A percentile compares a stretch with the other conserved stretches of the same genome.
These are phyloP conservation scores for Acropora tenuis DNA, from an alignment of 64 coral and sea anemone genomes.

Conservation along the genomic window DNA sequence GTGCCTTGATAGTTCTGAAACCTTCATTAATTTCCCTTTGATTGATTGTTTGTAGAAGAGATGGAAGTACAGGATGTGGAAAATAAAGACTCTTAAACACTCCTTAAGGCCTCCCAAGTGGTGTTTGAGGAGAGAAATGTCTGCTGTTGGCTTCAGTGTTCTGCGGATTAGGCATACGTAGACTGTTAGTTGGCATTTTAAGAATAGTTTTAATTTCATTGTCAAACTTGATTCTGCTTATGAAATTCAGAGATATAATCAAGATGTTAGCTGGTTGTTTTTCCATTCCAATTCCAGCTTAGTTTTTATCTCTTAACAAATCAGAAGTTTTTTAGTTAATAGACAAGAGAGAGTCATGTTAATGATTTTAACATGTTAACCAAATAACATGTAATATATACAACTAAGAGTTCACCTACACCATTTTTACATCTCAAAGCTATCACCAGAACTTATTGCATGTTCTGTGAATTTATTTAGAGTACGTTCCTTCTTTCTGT, in stretches of 20 bases:
- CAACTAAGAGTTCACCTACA: too few relatives aligned
- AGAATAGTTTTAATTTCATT: neutral
- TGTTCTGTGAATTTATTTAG: too few relatives aligned
- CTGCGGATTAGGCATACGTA: neutral
- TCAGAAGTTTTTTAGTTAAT: too few relatives aligned
- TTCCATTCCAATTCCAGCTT: too few relatives aligned
- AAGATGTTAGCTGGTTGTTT: neutral
- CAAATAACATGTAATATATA: too few relatives aligned
- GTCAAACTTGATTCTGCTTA: neutral
- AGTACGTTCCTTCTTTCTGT: too few relatives aligned
- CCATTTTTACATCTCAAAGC: too few relatives aligned
- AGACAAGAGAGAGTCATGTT: too few relatives aligned
- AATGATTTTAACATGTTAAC: too few relatives aligned
- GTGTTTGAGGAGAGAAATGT: neutral
- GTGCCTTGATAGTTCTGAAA: neutral
- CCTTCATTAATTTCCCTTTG: neutral
- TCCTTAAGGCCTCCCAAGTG: neutral
- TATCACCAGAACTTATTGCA: too few relatives aligned
- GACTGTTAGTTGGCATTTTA: neutral
- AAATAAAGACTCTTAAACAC: neutral
- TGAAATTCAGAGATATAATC: neutral
- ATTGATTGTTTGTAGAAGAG: neutral
- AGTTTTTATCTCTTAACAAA: too few relatives aligned
- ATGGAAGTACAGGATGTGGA: constrained; percentile 22
- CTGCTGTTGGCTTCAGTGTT: neutral